A percentile compares a stretch with the other conserved stretches of the same genome.
These are phyloP conservation scores for Drosophila pseudotakahashii DNA, from an alignment of 2,888 invertebrate genomes.

Conservation along the genomic window DNA sequence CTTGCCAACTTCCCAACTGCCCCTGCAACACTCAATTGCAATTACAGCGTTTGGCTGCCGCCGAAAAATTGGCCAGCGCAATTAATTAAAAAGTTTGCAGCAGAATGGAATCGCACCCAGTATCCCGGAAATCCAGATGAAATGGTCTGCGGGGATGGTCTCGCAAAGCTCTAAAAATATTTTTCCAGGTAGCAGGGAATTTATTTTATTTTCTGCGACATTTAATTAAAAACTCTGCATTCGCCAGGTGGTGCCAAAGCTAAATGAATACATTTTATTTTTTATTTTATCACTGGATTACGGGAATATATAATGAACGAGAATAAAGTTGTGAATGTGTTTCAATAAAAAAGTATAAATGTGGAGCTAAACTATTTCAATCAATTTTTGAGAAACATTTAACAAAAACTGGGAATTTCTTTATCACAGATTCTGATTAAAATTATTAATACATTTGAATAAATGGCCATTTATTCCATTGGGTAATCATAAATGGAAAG, in stretches of 20 bases:
- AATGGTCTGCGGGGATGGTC: neutral
- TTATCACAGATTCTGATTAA: neutral
- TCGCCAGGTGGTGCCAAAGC: constrained; percentile 29
- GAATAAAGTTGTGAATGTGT: constrained; percentile 4
- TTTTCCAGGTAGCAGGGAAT: constrained; percentile 40
- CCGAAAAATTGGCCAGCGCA: constrained; percentile 60
- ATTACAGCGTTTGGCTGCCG: constrained; percentile 45
- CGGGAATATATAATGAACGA: constrained; percentile 9
- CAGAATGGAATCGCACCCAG: constrained; percentile 45
- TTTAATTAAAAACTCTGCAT: constrained; percentile 52
- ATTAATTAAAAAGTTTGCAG: constrained; percentile 74
- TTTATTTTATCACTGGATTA: constrained; percentile 39
- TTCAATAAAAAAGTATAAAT: neutral
- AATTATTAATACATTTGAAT: neutral
- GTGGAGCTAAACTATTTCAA: constrained; percentile 11
- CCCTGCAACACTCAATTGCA: constrained; percentile 46
- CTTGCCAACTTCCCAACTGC: no score
- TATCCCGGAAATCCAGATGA: constrained; percentile 6
- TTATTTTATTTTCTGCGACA: constrained; percentile 19
- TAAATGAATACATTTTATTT: constrained; percentile 23
- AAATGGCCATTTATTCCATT: neutral
- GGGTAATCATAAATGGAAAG: neutral
- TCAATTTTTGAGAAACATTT: constrained; percentile 7
- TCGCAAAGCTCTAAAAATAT: constrained; percentile 50
- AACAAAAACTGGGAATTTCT: neutral